Evolutionary conservation across 2,113 vertebrate species (phyloP), one percentile per base, ranked within the genome.

Genomic region (Thryonomys swinderianus): DNA sequence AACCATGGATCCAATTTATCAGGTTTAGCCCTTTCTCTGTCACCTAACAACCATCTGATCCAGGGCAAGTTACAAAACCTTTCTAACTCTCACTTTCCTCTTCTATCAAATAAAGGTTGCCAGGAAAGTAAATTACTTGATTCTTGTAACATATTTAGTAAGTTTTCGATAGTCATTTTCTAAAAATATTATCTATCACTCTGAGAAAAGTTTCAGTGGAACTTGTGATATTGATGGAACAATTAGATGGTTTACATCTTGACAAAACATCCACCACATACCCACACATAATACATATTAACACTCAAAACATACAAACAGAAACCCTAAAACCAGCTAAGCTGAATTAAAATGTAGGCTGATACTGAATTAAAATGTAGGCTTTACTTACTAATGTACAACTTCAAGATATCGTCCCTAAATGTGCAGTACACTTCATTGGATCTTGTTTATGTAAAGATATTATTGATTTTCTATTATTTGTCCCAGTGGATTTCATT

Each of bases 111-210:
- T 55, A 17, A 80, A 92, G 21, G 34, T 27, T 48, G 7, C 48
- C 25, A 32, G 64, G 30, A 81, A 34, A 30, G 71, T 48, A 69
- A 59, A 64, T 62, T n/a, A 84, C 21, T 91, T 88, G 40, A 42
- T 66, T 57, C 34, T 59, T 93, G 5, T 34, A 81, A 73, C 32
- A 40, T 84, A 16, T 61, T 76, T 91, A 87, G 27, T 74, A 91
- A n/a, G 55, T 88, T 93, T 34, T 83, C 40, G n/a, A 18, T 11
- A 82, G 67, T 23, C 62, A 32, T 89, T 94, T 92, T 66, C 78
- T 93, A 94, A 94, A 90, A 80, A n/a, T 88, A 85, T 59, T 81
- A 92, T 32, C 53, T 87, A 66, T 86, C 62, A 79, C 42, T 89
- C 40, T 69, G n/a, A 95, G 64, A 78, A 76, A 48, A 85, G 45